Percentiles rank a stretch among this genome's conserved stretches.
phyloP scores from a whole-genome alignment of 2,113 vertebrate species.

The Delphinus delphis region DNA sequence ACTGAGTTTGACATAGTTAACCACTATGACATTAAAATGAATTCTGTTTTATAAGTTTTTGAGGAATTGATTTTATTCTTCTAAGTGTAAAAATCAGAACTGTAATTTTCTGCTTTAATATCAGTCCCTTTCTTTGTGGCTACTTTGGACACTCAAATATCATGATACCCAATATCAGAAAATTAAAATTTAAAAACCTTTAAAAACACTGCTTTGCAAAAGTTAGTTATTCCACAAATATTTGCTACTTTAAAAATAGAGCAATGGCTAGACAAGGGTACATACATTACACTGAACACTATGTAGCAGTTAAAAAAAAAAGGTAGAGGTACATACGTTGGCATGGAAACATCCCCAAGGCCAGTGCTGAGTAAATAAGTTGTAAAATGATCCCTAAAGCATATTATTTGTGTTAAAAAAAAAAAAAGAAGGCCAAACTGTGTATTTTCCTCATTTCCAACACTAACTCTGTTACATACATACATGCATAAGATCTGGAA shows the following conservation, averaged over 20 bases:
- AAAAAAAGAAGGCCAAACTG: neutral
- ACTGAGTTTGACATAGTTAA: neutral
- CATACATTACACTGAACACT: neutral
- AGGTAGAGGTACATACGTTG: neutral
- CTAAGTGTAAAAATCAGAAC: neutral
- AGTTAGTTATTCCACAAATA: neutral
- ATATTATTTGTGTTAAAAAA: neutral
- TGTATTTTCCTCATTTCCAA: neutral
- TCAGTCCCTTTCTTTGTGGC: neutral
- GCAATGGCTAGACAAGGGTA: neutral
- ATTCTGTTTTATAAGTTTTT: constrained; percentile 40
- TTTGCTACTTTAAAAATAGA: constrained; percentile 27
- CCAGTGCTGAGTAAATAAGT: neutral
- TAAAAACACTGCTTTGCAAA: constrained; percentile 26
- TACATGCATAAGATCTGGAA: neutral
- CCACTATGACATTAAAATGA: constrained; percentile 9
- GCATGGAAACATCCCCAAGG: neutral
- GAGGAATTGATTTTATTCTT: constrained; percentile 7
- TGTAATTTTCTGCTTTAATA: neutral
- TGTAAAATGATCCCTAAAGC: neutral
- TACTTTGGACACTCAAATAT: neutral
- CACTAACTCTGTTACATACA: neutral
- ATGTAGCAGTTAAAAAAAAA: neutral
- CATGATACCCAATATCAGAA: neutral
- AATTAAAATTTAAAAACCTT: constrained; percentile 10